Percentiles rank a stretch among this genome's conserved stretches.
These are phyloP conservation scores for Anthoscopus minutus DNA, from an alignment of 2,113 vertebrate species.

Conservation along the genomic window DNA sequence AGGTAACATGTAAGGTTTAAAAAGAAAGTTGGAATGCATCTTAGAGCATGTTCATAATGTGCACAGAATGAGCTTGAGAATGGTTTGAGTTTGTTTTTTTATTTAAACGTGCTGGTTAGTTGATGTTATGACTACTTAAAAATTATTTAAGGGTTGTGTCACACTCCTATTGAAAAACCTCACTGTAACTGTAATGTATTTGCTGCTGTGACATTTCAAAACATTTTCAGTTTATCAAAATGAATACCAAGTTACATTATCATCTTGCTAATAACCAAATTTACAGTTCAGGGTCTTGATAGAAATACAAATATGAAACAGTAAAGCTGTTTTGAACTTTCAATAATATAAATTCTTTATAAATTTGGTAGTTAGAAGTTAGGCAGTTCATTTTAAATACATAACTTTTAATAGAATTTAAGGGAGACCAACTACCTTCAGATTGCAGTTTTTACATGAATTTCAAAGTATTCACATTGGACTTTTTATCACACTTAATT, in stretches of 20 bases:
- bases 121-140: conserved; percentile 81
- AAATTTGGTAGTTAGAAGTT: conserved; percentile 73
- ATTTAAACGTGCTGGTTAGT: conserved; percentile 83
- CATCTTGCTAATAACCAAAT: conserved; percentile 94
- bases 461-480: conserved; percentile 60
- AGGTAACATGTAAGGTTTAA: conserved; percentile 81
- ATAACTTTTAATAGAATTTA: conserved; percentile 59
- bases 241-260: conserved; percentile 78
- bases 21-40: conserved; percentile 86
- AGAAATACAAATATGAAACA: conserved; percentile 77
- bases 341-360: conserved; percentile 74
- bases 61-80: conserved; percentile 90
- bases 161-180: conserved; percentile 85
- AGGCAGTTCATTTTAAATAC: conserved; percentile 74
- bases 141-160: conserved; percentile 85
- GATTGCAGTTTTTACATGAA: conserved; percentile 71
- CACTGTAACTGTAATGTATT: conserved; percentile 81
- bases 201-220: conserved; percentile 85
- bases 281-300: conserved; percentile 90
- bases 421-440: conserved; percentile 70
- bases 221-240: conserved; percentile 79
- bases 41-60: conserved; percentile 93
- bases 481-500: conserved; percentile 59
- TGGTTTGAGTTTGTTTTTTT: conserved; percentile 70
- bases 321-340: conserved; percentile 84